phyloP scores from a whole-genome alignment of 2,888 invertebrate species.

The Drosophila kokeensis region DNA sequence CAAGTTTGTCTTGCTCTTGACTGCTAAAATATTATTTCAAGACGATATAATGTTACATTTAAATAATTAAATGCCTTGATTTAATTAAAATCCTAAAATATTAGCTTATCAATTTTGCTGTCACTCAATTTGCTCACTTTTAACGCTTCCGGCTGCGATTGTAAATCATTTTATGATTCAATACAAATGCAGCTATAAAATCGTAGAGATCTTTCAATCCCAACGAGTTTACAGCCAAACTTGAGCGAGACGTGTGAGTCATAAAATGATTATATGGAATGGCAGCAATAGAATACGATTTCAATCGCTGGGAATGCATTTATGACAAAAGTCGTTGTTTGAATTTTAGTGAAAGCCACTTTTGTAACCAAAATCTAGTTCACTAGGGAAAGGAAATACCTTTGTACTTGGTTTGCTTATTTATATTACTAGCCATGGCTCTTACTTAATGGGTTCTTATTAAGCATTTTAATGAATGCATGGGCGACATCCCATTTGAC shows the following conservation, averaged over 20 bases:
- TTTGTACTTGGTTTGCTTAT: neutral
- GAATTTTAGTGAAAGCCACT: slow-evolving; percentile 30
- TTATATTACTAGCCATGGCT: neutral
- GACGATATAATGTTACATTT: neutral
- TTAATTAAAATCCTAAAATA: neutral
- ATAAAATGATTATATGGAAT: slow-evolving; percentile 45
- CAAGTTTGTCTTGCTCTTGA: neutral
- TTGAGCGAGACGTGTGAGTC: slow-evolving; percentile 16
- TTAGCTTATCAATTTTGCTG: neutral
- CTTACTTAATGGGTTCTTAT: neutral
- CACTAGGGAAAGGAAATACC: neutral
- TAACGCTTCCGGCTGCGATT: slow-evolving; percentile 25
- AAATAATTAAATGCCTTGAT: neutral
- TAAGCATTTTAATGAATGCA: slow-evolving; percentile 5
- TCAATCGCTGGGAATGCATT: slow-evolving; percentile 27
- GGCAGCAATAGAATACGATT: slow-evolving; percentile 22
- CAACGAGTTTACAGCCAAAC: slow-evolving; percentile 39
- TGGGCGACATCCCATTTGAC: slow-evolving; percentile 9
- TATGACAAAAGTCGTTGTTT: slow-evolving; percentile 36
- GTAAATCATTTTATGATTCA: slow-evolving; percentile 55
- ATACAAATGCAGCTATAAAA: slow-evolving; percentile 52
- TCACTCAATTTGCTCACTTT: slow-evolving; percentile 5
- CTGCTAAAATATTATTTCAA: neutral
- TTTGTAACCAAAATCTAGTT: slow-evolving; percentile 17
- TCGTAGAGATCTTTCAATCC: slow-evolving; percentile 40